These are phyloP conservation scores for Planiliza haematocheilus DNA, from an alignment of 2,113 vertebrate species.

Conservation along the genomic window DNA sequence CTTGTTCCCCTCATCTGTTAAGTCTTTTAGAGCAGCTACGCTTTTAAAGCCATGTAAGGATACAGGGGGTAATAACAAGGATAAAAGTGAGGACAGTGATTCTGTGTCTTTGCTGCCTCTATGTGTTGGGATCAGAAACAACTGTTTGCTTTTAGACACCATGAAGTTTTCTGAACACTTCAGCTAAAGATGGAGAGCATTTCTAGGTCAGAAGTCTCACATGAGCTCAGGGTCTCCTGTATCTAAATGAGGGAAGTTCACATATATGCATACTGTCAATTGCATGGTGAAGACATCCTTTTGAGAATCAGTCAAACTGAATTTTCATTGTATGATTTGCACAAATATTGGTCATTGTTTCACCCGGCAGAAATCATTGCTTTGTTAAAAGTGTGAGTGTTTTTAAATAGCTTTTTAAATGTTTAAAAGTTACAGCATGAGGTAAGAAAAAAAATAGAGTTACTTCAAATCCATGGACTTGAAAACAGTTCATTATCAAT, in stretches of 20 bases:
- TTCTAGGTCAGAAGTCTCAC: neutral
- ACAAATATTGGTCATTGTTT: too few relatives aligned
- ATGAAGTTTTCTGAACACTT: slow-evolving; percentile 4
- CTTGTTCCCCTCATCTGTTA: slow-evolving; percentile 39
- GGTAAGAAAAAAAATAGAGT: neutral
- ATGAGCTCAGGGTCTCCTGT: neutral
- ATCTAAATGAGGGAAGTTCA: too few relatives aligned
- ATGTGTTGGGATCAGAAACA: slow-evolving; percentile 25
- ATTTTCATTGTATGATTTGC: too few relatives aligned
- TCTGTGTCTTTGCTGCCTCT: neutral
- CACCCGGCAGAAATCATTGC: too few relatives aligned
- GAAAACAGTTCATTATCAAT: neutral
- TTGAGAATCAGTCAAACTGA: too few relatives aligned
- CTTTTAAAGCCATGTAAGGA: slow-evolving; percentile 27
- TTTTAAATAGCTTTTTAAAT: neutral
- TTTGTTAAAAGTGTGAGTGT: too few relatives aligned
- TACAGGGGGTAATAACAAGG: slow-evolving; percentile 15
- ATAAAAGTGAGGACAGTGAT: slow-evolving; percentile 8
- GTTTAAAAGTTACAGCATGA: neutral
- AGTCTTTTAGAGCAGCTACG: slow-evolving; percentile 30
- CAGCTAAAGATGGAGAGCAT: neutral
- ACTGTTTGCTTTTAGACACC: slow-evolving; percentile 18
- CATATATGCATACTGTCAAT: too few relatives aligned
- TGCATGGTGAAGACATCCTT: too few relatives aligned
- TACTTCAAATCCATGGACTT: neutral